A percentile compares a stretch with the other conserved stretches of the same genome.
phyloP scores from a whole-genome alignment of 2,888 invertebrate species.

The Laothoe populi region DNA sequence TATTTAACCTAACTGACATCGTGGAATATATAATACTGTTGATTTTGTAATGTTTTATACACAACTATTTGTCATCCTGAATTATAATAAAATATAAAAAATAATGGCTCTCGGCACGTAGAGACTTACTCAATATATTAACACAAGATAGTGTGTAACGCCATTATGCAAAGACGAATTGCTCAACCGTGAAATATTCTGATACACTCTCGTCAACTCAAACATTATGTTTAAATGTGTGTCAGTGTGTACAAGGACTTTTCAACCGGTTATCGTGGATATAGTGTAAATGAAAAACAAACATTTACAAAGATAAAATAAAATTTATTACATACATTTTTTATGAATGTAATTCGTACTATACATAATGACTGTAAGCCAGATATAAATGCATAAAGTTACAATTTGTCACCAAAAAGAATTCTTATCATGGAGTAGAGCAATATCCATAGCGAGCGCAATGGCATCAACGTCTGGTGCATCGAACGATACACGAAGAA shows the following conservation, averaged over 20 bases:
- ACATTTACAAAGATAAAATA: constrained; percentile 8
- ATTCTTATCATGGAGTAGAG: constrained; percentile 59
- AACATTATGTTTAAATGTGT: constrained; percentile 3
- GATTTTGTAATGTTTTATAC: constrained; percentile 9
- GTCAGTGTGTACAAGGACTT: constrained; percentile 14
- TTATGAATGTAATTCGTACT: background rate
- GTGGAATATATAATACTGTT: background rate
- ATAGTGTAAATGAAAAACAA: background rate
- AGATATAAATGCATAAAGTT: background rate
- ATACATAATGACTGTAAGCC: background rate
- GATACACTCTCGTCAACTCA: constrained; percentile 14
- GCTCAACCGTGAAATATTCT: constrained; percentile 17
- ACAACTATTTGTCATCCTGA: constrained; percentile 15
- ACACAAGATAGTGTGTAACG: constrained; percentile 14
- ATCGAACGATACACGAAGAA: constrained; percentile 85
- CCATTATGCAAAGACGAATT: constrained; percentile 9
- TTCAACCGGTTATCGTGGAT: background rate
- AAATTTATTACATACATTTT: background rate
- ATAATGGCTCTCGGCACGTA: constrained; percentile 20
- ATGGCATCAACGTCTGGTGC: constrained; percentile 82
- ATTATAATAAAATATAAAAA: constrained; percentile 20
- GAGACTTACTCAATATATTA: constrained; percentile 13
- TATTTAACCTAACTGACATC: background rate
- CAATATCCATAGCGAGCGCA: constrained; percentile 57
- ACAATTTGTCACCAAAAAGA: background rate